Base-by-base conservation (phyloP, 2,888 invertebrate genomes). In the Meandrusa payeni region DNA sequence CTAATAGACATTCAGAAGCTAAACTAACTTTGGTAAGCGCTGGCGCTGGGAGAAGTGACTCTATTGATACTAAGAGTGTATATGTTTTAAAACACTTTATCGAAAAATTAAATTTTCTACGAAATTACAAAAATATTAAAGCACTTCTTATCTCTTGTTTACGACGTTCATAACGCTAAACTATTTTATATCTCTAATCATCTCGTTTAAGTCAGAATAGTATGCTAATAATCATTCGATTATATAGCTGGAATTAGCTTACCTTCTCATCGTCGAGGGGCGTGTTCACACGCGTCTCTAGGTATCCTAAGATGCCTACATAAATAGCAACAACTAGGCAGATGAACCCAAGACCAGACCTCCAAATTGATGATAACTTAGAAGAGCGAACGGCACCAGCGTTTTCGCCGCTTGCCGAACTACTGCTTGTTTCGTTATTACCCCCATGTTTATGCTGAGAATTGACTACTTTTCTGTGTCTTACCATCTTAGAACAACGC, bases 261-360 rank as follows among this genome's bases (percentile, higher is more conserved):
- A 93, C 94, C 89, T 94, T 95, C 52, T 93, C 91, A 53, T 91
- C 91, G 60, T 93, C 92, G 52, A 93, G 93, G 0, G 95, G 96
- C 0, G 96, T 96, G 69, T 95, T 96, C 0, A 97, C 95, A 52
- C 96, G 89, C 0, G 96, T 96, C 81, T 96, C 96, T 48, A 96
- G 74, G 66, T 96, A 97, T 1, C 96, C 96, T 60, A 93, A 79
- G 55, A 93, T 94, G 36, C 94, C 93, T 54, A 94, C 92, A 67
- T 92, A 93, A 0, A 91, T 90, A 1, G 95, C 95, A 34, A 95
- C 86, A 0, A 88, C 73, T 42, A 96, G 88, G 54, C 92, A 93
- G 5, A 88, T 64, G 28, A 86, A 87, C 3, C 92, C 92, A 6
- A 91, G 72, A 11, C 87, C 61, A 9, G 91, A 90, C 70, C 92